Evolutionary conservation across 2,797 vertebrate genomes (phyloP), one percentile per base, ranked within the genome.

Genomic region (Perodicticus potto): DNA sequence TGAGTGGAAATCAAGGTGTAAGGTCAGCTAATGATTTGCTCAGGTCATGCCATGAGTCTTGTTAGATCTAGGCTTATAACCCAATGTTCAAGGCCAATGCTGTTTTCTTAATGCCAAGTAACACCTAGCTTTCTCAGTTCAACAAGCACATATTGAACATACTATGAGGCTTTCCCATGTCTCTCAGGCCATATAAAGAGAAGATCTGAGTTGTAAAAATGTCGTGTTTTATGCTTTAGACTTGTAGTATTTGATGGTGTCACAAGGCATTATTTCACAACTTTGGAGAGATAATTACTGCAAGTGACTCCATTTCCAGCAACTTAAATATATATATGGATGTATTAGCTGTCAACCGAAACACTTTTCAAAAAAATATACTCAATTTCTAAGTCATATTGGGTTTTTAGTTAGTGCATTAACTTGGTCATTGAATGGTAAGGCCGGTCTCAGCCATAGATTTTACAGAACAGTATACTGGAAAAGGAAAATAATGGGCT

Each of bases 191-290:
- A 69, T 83, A 49, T 37, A 89, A 77, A 74, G 20, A 72, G 27
- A 94, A 92, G 8, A 65, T 3, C 29, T 55, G 14, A 43, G 4
- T 29, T 86, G 12, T 77, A 82, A 91, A 81, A 63, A 40, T 69
- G 61, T 3, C 17, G 34, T 59, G 13, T 34, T 4, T 32, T 78
- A 34, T 78, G 34, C 43, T 86, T 91, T 73, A 49, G 11, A 43
- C 17, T 81, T 74, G 7, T 0, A 87, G 4, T 82, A 82, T 92
- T 67, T 93, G 40, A 92, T 93, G 14, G 2, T 67, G 23, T 55
- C 57, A 78, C 16, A 89, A 53, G 13, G 72, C 81, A 73, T 69
- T 74, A 91, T 87, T 90, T 85, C 73, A 91, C 37, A 72, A 89
- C 63, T 73, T 93, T 73, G n/a, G 9, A 59, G 45, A 76, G 20